Percentiles rank a stretch among this genome's conserved stretches.
Conservation (phyloP, 2,888 invertebrate species). For the Caradrina clavipalpis region DNA sequence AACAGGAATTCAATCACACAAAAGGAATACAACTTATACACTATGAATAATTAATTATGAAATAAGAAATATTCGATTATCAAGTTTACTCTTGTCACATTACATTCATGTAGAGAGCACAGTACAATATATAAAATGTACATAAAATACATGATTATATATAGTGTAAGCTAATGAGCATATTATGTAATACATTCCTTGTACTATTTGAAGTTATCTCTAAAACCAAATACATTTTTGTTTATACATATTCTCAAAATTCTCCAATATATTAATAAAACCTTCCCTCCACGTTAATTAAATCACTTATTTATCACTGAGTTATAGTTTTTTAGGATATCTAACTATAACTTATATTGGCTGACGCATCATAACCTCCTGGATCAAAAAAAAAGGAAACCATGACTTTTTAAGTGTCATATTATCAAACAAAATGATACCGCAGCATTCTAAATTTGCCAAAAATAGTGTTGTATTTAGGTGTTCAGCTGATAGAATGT, state of each 20-base stretch:
- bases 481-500: conserved; percentile 15
- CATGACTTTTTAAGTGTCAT: not conserved
- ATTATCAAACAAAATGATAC: not conserved
- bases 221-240: conserved; percentile 49
- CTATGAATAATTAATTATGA: conserved; percentile 34
- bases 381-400: not conserved
- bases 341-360: conserved; percentile 15
- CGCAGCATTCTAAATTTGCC: not conserved
- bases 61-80: conserved; percentile 36
- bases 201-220: conserved; percentile 40
- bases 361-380: not conserved
- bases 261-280: conserved; percentile 20
- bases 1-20: conserved; percentile 44
- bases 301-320: conserved; percentile 56
- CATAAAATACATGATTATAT: conserved; percentile 55
- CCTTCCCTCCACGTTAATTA: conserved; percentile 16
- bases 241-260: conserved; percentile 40
- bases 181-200: conserved; percentile 58
- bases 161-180: conserved; percentile 64
- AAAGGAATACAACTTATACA: conserved; percentile 59
- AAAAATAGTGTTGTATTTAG: conserved; percentile 6
- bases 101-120: conserved; percentile 34
- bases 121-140: conserved; percentile 55
- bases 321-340: conserved; percentile 23
- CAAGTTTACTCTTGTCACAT: conserved; percentile 24